A percentile compares a stretch with the other conserved stretches of the same genome.
Conservation (phyloP, 2,888 invertebrate species). For the Vesta saturnalis region DNA sequence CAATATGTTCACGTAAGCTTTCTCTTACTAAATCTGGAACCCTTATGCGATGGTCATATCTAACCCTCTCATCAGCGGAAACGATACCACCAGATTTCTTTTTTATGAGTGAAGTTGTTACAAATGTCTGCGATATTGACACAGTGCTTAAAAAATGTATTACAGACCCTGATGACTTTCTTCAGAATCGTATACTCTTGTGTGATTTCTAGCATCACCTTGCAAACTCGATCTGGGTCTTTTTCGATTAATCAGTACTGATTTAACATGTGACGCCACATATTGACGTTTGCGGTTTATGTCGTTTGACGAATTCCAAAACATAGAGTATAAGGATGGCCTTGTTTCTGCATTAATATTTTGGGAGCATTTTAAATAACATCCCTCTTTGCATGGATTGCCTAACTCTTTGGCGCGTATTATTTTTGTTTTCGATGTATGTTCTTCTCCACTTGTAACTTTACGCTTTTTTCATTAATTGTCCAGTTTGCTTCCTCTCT, state of each 20-base stretch:
- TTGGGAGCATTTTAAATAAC: not conserved
- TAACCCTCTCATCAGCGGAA: too few relatives aligned
- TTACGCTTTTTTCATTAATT: too few relatives aligned
- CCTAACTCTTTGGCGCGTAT: too few relatives aligned
- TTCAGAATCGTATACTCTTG: too few relatives aligned
- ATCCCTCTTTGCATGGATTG: not conserved
- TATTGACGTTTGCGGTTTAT: not conserved
- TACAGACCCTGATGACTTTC: not conserved
- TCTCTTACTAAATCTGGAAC: not conserved
- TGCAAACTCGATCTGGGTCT: too few relatives aligned
- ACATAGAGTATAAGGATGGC: not conserved
- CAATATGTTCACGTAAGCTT: not conserved
- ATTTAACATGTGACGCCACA: too few relatives aligned
- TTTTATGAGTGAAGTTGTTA: too few relatives aligned
- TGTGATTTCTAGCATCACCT: too few relatives aligned
- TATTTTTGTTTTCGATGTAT: too few relatives aligned
- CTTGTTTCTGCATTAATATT: not conserved
- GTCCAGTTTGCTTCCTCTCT: not conserved
- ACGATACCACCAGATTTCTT: too few relatives aligned
- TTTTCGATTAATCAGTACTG: too few relatives aligned
- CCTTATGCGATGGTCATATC: not conserved
- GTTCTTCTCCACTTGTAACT: too few relatives aligned
- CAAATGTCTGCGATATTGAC: not conserved
- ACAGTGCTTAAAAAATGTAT: not conserved
- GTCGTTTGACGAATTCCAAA: not conserved